A percentile compares a stretch with the other conserved stretches of the same genome.
These are phyloP conservation scores for Drosophila neotestacea DNA, from an alignment of 2,888 invertebrate genomes.

Conservation along the genomic window DNA sequence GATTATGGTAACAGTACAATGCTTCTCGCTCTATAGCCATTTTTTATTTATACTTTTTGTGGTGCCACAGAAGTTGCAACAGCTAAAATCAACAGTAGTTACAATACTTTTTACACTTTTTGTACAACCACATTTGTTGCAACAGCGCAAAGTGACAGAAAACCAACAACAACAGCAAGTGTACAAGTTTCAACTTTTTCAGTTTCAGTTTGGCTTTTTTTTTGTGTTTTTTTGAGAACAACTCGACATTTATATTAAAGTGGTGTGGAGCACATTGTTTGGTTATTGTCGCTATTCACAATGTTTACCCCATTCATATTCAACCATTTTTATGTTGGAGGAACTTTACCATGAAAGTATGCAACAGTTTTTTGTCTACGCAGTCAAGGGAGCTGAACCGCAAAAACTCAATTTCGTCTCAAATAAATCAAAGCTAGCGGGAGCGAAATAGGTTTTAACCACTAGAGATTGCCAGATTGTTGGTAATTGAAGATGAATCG, in stretches of 20 bases:
- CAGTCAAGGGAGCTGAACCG: not conserved
- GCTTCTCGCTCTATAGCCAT: constrained; percentile 23
- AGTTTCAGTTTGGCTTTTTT: constrained; percentile 21
- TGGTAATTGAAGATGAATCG: constrained; percentile 25
- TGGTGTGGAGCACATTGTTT: constrained; percentile 14
- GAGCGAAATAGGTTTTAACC: constrained; percentile 6
- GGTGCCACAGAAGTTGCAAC: constrained; percentile 38
- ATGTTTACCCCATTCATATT: constrained; percentile 10
- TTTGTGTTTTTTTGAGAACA: constrained; percentile 12
- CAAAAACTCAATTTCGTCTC: constrained; percentile 44
- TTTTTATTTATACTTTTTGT: constrained; percentile 38
- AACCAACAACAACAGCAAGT: constrained; percentile 23
- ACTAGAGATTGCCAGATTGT: constrained; percentile 27
- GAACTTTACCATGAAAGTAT: constrained; percentile 6
- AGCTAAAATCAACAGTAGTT: constrained; percentile 44
- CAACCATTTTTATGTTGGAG: not conserved
- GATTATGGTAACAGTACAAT: constrained; percentile 15
- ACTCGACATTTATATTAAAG: constrained; percentile 33
- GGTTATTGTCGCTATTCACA: constrained; percentile 5
- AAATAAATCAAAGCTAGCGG: constrained; percentile 44
- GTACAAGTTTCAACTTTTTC: constrained; percentile 22
- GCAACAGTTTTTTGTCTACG: constrained; percentile 21
- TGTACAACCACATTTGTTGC: constrained; percentile 29
- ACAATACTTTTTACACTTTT: constrained; percentile 25
- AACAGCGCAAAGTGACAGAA: constrained; percentile 34